Evolutionary conservation across 64 coral and sea anemone genomes (phyloP), one percentile per base, ranked within the genome.

Genomic region (Orbicella faveolata): DNA sequence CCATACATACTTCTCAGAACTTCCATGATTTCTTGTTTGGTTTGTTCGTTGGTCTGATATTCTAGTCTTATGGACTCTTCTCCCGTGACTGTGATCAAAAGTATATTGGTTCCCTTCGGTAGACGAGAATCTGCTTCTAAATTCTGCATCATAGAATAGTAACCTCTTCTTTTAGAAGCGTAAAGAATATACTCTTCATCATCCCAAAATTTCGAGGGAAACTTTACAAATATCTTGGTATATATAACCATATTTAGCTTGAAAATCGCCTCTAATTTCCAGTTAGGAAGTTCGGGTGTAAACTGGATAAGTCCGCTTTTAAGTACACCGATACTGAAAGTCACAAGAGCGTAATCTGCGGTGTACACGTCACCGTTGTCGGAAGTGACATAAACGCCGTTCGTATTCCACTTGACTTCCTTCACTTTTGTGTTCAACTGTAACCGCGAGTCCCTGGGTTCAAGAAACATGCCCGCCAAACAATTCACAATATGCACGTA

Each of bases 181-280:
- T 92, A 96, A 39, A 92, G 82, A 78, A 96, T 92, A 13, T 92
- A 96, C 61, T 96, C 90, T 36, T 85, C 67, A 48, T 78, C 52
- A 23, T 96, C 94, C 94, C 94, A 96, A 87, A 96, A 96, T 85
- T 89, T 88, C 26, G 34, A 64, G 10, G 94, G 90, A 89, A 96
- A 96, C 53, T 96, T 96, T 0, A 96, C 16, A 66, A 96, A 96
- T 63, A 96, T 96, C 57, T 96, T 96, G 13, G 90, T 96, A 36
- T 96, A 96, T 44, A 83, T 41, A 8, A 91, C 90, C 94, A 96
- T 96, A 30, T 89, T 91, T 9, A 92, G 79, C 74, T 96, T 92
- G 44, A 79, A 96, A 63, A 96, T 96, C 36, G 67, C 78, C 73
- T 96, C 86, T 37, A 89, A n/a, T 65, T 92, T 96, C 87, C 87